Conservation (phyloP, 2,888 invertebrate genomes). For the Aleiodes alternator region DNA sequence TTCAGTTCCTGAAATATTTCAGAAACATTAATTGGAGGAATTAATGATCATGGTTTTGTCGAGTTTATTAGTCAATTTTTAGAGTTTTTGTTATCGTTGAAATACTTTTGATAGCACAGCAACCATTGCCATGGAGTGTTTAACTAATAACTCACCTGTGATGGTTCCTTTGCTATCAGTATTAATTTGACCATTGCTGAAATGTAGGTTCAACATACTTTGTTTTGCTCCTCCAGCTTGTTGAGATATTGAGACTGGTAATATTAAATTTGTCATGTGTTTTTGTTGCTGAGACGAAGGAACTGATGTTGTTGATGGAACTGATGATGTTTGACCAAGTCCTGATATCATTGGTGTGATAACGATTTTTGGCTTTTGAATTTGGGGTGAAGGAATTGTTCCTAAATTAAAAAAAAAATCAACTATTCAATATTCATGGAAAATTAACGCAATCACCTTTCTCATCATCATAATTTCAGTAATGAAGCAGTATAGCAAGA, state of each 20-base stretch:
- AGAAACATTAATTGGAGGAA: no score
- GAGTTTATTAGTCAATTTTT: neutral
- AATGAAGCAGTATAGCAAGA: neutral
- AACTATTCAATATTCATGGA: neutral
- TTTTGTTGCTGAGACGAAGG: slow-evolving; percentile 66
- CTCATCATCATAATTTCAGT: neutral
- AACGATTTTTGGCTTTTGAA: slow-evolving; percentile 69
- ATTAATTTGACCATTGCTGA: slow-evolving; percentile 81
- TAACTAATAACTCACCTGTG: slow-evolving; percentile 77
- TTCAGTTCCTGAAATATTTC: no score
- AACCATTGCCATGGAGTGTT: neutral
- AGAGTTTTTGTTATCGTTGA: neutral
- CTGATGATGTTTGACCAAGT: slow-evolving; percentile 66
- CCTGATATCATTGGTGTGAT: slow-evolving; percentile 70
- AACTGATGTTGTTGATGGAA: slow-evolving; percentile 55
- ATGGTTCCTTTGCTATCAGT: slow-evolving; percentile 80
- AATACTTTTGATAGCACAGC: slow-evolving; percentile 14
- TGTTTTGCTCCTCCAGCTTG: slow-evolving; percentile 74
- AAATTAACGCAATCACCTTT: neutral
- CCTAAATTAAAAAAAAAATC: slow-evolving; percentile 56
- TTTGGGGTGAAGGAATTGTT: slow-evolving; percentile 63
- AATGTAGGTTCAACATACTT: slow-evolving; percentile 82
- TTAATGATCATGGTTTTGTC: no score
- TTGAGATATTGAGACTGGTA: slow-evolving; percentile 71
- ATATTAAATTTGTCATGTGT: slow-evolving; percentile 71